Conservation (phyloP, 1,140 invertebrate species). For the Orussus abietinus region DNA sequence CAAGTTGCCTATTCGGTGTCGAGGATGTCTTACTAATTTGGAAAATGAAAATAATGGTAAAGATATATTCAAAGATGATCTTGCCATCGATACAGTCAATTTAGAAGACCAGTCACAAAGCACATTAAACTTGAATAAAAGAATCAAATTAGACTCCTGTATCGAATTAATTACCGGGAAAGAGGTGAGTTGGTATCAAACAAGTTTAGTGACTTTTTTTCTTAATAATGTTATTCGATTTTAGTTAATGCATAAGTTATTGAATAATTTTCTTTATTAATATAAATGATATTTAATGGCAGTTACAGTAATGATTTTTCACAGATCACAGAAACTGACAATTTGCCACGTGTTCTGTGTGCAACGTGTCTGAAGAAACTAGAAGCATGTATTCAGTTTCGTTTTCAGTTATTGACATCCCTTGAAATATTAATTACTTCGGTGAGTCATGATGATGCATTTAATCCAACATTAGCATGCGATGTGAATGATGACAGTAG, state of each 20-base stretch:
- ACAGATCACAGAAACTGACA: constrained; percentile 17
- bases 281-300: constrained; percentile 1
- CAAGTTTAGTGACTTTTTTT: background rate
- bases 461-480: background rate
- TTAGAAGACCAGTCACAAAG: background rate
- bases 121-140: background rate
- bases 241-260: background rate
- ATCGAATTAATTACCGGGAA: constrained; percentile 15
- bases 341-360: constrained; percentile 17
- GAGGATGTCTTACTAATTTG: constrained; percentile 11
- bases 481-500: background rate
- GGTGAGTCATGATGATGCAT: background rate
- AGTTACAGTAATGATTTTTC: constrained; percentile 3
- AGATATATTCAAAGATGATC: constrained; percentile 8
- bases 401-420: constrained; percentile 19
- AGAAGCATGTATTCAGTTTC: constrained; percentile 20
- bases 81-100: background rate
- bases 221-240: background rate
- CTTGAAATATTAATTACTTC: constrained; percentile 12
- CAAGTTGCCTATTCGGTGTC: constrained; percentile 10
- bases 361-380: constrained; percentile 22
- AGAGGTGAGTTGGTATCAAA: constrained; percentile 12
- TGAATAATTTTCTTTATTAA: background rate
- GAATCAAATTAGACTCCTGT: background rate
- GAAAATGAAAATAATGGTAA: background rate